Percentiles rank a stretch among this genome's conserved stretches.
phyloP scores from a whole-genome alignment of 2,797 vertebrate species.

The Peromyscus nudipes region DNA sequence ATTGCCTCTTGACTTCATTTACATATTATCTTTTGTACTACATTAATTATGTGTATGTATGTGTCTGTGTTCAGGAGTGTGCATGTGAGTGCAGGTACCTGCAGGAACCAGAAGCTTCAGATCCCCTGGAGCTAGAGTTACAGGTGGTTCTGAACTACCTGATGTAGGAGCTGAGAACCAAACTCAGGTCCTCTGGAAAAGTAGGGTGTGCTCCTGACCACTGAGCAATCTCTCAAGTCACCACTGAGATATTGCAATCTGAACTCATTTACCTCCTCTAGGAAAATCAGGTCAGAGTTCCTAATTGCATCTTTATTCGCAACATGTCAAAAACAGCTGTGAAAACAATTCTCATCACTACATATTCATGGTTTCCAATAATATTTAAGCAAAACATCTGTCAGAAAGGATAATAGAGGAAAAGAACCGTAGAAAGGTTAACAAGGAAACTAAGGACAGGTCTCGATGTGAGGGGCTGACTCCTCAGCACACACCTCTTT shows the following conservation, averaged over 20 bases:
- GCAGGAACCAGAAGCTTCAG: not conserved
- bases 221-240: not conserved
- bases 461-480: not conserved
- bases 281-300: constrained; percentile 3
- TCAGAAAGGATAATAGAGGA: constrained; percentile 14
- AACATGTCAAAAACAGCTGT: not conserved
- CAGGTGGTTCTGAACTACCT: not conserved
- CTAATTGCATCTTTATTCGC: constrained; percentile 27
- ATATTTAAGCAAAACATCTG: not conserved
- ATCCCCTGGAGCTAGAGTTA: not conserved
- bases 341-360: not conserved
- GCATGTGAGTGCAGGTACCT: not conserved
- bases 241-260: not conserved
- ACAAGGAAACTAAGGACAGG: not conserved
- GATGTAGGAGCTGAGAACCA: not conserved
- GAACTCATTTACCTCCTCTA: constrained; percentile 20
- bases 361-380: constrained; percentile 22
- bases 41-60: not conserved
- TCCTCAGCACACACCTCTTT: not conserved
- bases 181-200: not conserved
- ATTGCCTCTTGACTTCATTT: constrained; percentile 39
- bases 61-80: not conserved
- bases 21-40: not conserved
- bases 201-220: not conserved
- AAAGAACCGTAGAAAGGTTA: not conserved